A percentile compares a stretch with the other conserved stretches of the same genome.
phyloP scores from a whole-genome alignment of 53 echinoderm and acorn worm species.

The Patiria pectinifera region DNA sequence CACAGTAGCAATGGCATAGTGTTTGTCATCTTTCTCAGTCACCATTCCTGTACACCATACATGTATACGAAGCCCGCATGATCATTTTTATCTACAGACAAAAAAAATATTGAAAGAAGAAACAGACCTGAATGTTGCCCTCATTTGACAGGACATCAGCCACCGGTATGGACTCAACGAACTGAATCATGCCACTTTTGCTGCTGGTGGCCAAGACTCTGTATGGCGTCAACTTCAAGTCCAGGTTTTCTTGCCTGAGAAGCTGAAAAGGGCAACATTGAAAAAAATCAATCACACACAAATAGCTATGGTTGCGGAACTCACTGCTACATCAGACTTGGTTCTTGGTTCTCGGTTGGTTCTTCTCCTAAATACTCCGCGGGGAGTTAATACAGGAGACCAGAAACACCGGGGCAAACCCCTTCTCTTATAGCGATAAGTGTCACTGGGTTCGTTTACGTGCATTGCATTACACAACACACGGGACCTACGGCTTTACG shows the following conservation, averaged over 20 bases:
- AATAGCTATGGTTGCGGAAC: not conserved
- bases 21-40: no score
- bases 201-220: constrained; percentile 94
- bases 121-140: constrained; percentile 92
- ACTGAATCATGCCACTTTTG: constrained; percentile 94
- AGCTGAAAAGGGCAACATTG: constrained; percentile 62
- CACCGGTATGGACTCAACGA: constrained; percentile 89
- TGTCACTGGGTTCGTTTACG: no score
- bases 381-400: no score
- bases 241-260: constrained; percentile 93
- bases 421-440: no score
- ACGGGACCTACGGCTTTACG: no score
- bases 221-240: constrained; percentile 95
- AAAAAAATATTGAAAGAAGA: not conserved
- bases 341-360: no score
- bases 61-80: not conserved
- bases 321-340: not conserved
- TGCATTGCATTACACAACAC: no score
- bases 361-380: no score
- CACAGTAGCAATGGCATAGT: no score
- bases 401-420: no score
- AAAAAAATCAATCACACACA: no score
- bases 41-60: no score
- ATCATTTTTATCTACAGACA: not conserved
- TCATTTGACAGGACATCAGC: constrained; percentile 97